Evolutionary conservation across 2,113 vertebrate genomes (phyloP).

Genomic region (Larimichthys polyactis): DNA sequence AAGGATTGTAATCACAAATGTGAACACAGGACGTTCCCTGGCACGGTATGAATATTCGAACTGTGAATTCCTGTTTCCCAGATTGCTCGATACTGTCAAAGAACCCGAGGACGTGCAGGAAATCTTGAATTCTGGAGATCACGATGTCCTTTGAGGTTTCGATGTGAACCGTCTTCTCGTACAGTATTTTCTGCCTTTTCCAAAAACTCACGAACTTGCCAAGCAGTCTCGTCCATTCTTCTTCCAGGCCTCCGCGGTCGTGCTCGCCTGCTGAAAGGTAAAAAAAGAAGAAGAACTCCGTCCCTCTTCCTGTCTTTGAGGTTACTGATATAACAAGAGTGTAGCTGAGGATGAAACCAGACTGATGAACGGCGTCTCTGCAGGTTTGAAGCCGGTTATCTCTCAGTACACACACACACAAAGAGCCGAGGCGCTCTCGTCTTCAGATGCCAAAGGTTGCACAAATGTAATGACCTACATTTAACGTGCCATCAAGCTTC

Average conservation of each 20-base stretch:
- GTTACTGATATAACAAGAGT: too few species aligned
- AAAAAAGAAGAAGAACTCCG: neutral
- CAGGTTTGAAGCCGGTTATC: neutral
- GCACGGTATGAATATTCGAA: neutral
- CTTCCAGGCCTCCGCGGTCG: neutral
- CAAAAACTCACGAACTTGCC: neutral
- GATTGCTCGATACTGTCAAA: slow-evolving; percentile 18
- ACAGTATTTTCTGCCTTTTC: slow-evolving; percentile 16
- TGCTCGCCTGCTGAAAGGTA: neutral
- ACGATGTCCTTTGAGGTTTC: neutral
- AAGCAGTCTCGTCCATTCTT: neutral
- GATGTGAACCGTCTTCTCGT: neutral
- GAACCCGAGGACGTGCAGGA: slow-evolving; percentile 22
- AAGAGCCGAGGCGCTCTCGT: neutral
- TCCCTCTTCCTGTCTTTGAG: neutral
- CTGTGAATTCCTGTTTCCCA: slow-evolving; percentile 19
- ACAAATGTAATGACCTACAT: neutral
- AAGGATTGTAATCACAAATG: neutral
- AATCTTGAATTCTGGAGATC: neutral
- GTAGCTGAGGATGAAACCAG: neutral
- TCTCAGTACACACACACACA: neutral
- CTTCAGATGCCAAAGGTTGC: slow-evolving; percentile 26
- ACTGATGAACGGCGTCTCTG: neutral
- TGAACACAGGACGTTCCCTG: slow-evolving; percentile 1
- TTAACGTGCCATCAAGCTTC: slow-evolving; percentile 15